A percentile compares a stretch with the other conserved stretches of the same genome.
Evolutionary conservation across 2,888 invertebrate genomes (phyloP).

Genomic region (Idaea straminata): DNA sequence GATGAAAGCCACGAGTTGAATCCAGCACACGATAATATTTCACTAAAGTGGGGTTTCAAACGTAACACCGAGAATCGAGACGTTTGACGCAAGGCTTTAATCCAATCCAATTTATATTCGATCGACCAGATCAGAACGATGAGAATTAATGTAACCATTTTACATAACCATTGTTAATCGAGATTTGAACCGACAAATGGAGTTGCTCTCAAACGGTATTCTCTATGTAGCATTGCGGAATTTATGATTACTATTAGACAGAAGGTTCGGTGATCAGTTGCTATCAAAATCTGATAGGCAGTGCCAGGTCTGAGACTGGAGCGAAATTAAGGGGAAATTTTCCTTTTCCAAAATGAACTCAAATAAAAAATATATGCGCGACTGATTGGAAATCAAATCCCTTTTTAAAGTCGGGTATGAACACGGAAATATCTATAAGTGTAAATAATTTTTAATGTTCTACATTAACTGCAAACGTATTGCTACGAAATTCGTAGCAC

Average conservation of each 20-base stretch:
- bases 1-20: background rate
- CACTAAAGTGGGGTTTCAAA: background rate
- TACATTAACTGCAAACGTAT: background rate
- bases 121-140: conserved; percentile 2
- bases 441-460: background rate
- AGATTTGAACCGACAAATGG: background rate
- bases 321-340: background rate
- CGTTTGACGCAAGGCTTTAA: conserved; percentile 10
- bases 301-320: background rate
- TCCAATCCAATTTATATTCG: conserved; percentile 17
- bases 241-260: background rate
- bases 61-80: background rate
- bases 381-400: too few relatives aligned
- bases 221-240: background rate
- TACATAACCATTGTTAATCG: conserved; percentile 2
- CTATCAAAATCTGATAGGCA: background rate
- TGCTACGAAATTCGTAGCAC: background rate
- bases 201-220: background rate
- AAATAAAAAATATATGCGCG: too few relatives aligned
- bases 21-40: background rate
- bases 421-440: too few relatives aligned
- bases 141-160: conserved; percentile 2
- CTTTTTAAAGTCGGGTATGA: too few relatives aligned
- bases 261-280: background rate
- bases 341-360: background rate